phyloP scores from a whole-genome alignment of 2,797 vertebrate genomes.

The Chelon labrosus region DNA sequence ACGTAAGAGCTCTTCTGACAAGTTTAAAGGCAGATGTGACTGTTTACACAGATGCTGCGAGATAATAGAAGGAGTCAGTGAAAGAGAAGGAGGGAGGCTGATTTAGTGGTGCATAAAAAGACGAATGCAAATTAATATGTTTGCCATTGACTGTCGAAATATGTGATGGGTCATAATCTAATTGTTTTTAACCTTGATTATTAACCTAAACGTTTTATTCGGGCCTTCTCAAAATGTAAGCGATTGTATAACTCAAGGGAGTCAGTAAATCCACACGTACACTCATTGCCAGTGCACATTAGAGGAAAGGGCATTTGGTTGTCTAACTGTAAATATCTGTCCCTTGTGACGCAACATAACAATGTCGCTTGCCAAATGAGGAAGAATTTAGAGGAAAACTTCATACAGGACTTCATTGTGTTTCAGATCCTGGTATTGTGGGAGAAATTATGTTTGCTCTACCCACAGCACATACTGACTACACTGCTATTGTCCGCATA shows the following conservation, averaged over 20 bases:
- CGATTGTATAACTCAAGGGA: neutral
- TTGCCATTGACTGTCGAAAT: neutral
- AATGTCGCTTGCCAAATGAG: constrained; percentile 66
- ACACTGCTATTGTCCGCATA: constrained; percentile 67
- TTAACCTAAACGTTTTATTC: neutral
- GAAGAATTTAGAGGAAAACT: constrained; percentile 78
- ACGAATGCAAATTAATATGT: neutral
- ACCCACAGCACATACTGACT: constrained; percentile 64
- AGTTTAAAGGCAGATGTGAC: constrained; percentile 72
- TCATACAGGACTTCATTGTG: constrained; percentile 79
- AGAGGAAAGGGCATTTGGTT: constrained; percentile 68
- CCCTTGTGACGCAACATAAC: constrained; percentile 72
- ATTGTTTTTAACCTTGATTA: neutral
- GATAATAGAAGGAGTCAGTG: constrained; percentile 44
- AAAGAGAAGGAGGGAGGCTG: constrained; percentile 27
- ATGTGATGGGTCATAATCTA: neutral
- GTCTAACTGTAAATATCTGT: constrained; percentile 70
- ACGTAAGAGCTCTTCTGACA: constrained; percentile 70
- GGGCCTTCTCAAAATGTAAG: neutral
- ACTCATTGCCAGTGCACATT: constrained; percentile 44
- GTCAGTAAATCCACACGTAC: neutral
- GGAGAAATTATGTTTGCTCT: constrained; percentile 72
- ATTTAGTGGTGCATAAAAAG: constrained; percentile 5
- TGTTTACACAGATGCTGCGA: constrained; percentile 78
- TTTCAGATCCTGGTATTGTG: constrained; percentile 82